These are phyloP conservation scores for Baryphthengus martii DNA, from an alignment of 2,113 vertebrate species.

Conservation along the genomic window DNA sequence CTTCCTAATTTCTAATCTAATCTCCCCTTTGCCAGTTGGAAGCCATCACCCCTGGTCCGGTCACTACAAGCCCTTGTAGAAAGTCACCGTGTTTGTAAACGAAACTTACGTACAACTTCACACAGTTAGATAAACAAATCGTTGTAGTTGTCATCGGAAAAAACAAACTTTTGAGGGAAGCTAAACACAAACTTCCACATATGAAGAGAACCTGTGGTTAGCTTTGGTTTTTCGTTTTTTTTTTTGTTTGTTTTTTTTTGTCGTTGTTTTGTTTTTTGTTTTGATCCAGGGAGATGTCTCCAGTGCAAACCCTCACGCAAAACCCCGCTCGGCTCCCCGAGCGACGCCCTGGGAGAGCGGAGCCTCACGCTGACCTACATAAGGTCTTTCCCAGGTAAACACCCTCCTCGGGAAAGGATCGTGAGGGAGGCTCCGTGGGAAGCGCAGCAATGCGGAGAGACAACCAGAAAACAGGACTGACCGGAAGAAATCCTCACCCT, in stretches of 20 bases:
- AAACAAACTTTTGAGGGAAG: background rate
- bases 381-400: background rate
- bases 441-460: background rate
- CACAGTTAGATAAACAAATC: too few relatives aligned
- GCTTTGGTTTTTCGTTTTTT: background rate
- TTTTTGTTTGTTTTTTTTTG: too few relatives aligned
- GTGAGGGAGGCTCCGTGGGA: constrained; percentile 19
- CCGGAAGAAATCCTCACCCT: constrained; percentile 11
- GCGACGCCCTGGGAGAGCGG: fast-evolving
- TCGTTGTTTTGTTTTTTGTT: too few relatives aligned
- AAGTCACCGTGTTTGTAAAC: too few relatives aligned
- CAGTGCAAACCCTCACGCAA: background rate
- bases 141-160: too few relatives aligned
- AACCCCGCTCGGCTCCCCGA: fast-evolving
- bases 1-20: too few relatives aligned
- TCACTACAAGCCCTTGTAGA: too few relatives aligned
- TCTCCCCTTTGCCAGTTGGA: too few relatives aligned
- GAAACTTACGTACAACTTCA: too few relatives aligned
- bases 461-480: constrained; percentile 40
- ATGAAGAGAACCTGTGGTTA: background rate
- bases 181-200: fast-evolving
- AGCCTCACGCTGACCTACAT: background rate
- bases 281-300: background rate
- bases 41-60: too few relatives aligned
- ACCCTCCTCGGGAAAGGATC: background rate